phyloP scores from a whole-genome alignment of 2,797 vertebrate genomes.

The Tapirus indicus region DNA sequence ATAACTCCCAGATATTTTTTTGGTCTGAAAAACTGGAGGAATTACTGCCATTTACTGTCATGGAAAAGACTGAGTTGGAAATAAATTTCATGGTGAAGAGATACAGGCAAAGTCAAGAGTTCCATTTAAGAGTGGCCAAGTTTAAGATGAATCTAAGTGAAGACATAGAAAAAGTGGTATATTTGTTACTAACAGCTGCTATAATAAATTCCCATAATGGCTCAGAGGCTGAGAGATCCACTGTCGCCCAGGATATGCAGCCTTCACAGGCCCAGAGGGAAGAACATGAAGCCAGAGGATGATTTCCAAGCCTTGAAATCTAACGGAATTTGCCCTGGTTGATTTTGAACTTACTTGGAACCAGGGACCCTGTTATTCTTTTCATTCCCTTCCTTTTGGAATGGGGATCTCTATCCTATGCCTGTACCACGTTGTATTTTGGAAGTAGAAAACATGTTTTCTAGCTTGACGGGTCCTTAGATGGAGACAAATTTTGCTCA shows the following conservation, averaged over 20 bases:
- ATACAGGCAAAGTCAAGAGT: not conserved
- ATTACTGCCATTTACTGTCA: not conserved
- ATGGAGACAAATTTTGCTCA: not conserved
- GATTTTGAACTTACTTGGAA: not conserved
- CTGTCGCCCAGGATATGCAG: no score
- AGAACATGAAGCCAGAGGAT: not conserved
- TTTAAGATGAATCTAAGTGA: not conserved
- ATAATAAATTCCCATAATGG: not conserved
- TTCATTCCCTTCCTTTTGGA: not conserved
- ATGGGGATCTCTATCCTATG: no score
- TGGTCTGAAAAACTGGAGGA: not conserved
- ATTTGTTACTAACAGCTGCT: not conserved
- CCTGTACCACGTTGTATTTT: not conserved
- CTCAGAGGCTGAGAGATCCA: not conserved
- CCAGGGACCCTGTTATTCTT: not conserved
- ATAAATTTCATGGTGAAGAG: not conserved
- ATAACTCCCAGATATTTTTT: not conserved
- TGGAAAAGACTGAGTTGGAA: not conserved
- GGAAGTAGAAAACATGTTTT: not conserved
- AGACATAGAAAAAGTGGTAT: not conserved
- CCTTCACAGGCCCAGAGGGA: no score
- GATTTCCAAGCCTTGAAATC: not conserved
- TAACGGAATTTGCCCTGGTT: no score
- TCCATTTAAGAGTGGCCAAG: not conserved
- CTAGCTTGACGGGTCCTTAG: not conserved